A percentile compares a stretch with the other conserved stretches of the same genome.
Conservation (phyloP, 2,113 vertebrate species). For the Erythrolamprus reginae region DNA sequence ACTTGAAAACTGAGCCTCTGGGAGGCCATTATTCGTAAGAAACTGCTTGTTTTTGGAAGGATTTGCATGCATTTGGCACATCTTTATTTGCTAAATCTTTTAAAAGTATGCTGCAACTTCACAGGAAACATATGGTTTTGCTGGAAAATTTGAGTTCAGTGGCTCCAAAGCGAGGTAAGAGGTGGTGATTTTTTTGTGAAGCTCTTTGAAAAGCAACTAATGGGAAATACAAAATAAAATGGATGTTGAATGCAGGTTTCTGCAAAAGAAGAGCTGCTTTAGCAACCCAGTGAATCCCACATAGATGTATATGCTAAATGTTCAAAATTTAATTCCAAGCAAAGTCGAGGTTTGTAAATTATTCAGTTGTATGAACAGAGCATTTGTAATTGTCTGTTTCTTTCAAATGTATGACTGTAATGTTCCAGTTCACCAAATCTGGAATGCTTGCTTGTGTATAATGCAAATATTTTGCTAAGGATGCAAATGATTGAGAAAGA, state of each 20-base stretch:
- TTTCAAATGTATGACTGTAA: background rate
- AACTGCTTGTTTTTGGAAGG: slow-evolving; percentile 27
- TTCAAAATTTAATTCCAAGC: slow-evolving; percentile 23
- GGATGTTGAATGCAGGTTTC: slow-evolving; percentile 10
- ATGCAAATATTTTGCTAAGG: background rate
- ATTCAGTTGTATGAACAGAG: background rate
- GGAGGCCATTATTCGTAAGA: slow-evolving; percentile 6
- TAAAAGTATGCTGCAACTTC: slow-evolving; percentile 27
- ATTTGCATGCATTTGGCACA: slow-evolving; percentile 20
- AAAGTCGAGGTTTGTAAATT: slow-evolving; percentile 8
- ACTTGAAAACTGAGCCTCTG: slow-evolving; percentile 30
- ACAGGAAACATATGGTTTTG: slow-evolving; percentile 15
- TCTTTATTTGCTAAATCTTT: slow-evolving; percentile 40
- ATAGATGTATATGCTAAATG: slow-evolving; percentile 9
- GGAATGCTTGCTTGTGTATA: background rate
- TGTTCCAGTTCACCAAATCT: background rate
- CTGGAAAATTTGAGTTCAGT: slow-evolving; percentile 36
- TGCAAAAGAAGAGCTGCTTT: slow-evolving; percentile 11
- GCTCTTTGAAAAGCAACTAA: slow-evolving; percentile 30
- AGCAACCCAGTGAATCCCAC: slow-evolving; percentile 14
- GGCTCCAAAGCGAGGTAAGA: slow-evolving; percentile 63
- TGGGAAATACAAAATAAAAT: background rate
- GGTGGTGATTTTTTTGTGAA: slow-evolving; percentile 28
- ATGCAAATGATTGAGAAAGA: background rate
- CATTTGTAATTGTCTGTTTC: background rate